Evolutionary conservation across 2,797 vertebrate species (phyloP), one percentile per base, ranked within the genome.

Genomic region (Yasuhikotakia modesta): DNA sequence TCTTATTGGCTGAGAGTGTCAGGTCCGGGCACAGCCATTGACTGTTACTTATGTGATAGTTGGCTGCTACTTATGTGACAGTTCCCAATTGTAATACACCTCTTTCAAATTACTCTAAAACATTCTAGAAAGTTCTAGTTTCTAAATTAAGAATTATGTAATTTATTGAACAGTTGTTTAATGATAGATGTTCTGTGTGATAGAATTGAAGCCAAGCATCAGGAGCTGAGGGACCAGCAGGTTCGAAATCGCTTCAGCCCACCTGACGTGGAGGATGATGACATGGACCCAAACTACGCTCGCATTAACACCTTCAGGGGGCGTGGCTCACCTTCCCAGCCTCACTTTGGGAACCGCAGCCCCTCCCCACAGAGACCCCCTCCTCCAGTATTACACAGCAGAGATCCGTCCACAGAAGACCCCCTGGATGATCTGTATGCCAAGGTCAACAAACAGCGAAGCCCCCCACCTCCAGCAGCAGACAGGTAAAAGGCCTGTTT

Each of bases 271-370:
- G 97, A 98, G 5, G 97, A 99, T 58, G 96, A 98, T 48, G 96
- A 97, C 55, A 79, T 90, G 53, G 97, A 99, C 87, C 97, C 97
- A 24, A 98, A 13, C 91, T 99, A 99, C 0, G 97, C 97, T 79
- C 92, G 94, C 65, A 97, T 99, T 77, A 96, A 97, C 86, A 90
- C 94, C 79, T 99, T 98, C 88, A 92, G 94, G 82, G 95, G 94
- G 3, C 86, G 70, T 84, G 91, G 69, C 2, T 22, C 24, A 55
- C 74, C 78, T 39, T 60, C 88, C n/a, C n/a, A 74, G 35, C 75
- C 61, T 1, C 65, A 11, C 0, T 81, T 77, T 1, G 66, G 81
- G n/a, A 83, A 76, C 83, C 90, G 70, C 22, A 81, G 78, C 63
- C 81, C 80, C 2, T 79, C 90, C 46, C 82, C 87, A 21, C 86